phyloP scores from a whole-genome alignment of 2,888 invertebrate genomes.

The Macrosiphum euphorbiae region DNA sequence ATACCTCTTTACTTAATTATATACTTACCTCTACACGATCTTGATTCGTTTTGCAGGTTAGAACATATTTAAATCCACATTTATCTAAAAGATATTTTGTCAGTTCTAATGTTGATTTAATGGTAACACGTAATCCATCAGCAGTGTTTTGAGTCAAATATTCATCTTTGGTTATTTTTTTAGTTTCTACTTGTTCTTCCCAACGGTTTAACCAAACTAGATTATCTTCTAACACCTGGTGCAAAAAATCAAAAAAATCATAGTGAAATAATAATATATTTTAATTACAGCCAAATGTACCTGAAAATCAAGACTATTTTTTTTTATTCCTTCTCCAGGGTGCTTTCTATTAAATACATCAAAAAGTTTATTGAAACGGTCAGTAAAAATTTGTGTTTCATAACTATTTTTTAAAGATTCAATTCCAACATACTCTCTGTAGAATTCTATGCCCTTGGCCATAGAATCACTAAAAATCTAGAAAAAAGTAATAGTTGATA shows the following conservation, averaged over 20 bases:
- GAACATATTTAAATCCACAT: neutral
- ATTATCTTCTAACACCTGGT: conserved; percentile 3
- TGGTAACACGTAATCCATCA: conserved; percentile 5
- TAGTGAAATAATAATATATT: neutral
- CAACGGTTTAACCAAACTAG: neutral
- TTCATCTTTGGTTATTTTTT: neutral
- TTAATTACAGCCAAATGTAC: neutral
- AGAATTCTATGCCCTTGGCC: neutral
- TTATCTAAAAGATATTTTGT: conserved; percentile 21
- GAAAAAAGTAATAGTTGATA: neutral
- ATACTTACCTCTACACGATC: neutral
- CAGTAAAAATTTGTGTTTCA: neutral
- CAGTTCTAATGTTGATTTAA: neutral
- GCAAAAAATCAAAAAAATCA: neutral
- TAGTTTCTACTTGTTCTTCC: conserved; percentile 9
- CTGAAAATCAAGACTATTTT: neutral
- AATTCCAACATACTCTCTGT: neutral
- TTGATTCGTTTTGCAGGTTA: conserved; percentile 4
- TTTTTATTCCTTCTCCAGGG: neutral
- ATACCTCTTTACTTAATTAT: neutral
- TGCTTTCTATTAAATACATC: neutral
- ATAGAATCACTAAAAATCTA: neutral
- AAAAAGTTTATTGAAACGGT: neutral
- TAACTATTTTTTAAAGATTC: neutral
- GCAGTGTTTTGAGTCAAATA: neutral